These are phyloP conservation scores for Dryobota labecula DNA, from an alignment of 2,888 invertebrate species.

Conservation along the genomic window DNA sequence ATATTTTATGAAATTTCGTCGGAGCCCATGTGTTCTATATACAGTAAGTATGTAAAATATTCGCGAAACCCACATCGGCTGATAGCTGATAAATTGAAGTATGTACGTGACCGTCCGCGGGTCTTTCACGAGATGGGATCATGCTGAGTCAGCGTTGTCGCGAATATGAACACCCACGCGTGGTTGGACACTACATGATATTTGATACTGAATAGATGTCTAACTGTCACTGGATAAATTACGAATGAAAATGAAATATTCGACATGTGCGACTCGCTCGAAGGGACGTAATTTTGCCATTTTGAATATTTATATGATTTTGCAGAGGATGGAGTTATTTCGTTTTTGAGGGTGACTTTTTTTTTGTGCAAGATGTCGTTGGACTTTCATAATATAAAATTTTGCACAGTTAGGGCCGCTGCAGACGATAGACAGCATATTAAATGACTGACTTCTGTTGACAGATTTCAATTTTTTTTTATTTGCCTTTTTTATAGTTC, in stretches of 20 bases:
- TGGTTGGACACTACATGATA: conserved; percentile 61
- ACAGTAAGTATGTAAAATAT: conserved; percentile 51
- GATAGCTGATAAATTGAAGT: conserved; percentile 69
- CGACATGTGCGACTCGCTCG: conserved; percentile 48
- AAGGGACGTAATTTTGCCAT: conserved; percentile 26
- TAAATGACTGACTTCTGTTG: not conserved
- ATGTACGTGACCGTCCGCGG: conserved; percentile 65
- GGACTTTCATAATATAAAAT: conserved; percentile 13
- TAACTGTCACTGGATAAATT: conserved; percentile 48
- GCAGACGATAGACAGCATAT: not conserved
- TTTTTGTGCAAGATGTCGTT: conserved; percentile 29
- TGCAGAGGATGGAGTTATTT: conserved; percentile 12
- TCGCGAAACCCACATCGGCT: conserved; percentile 57
- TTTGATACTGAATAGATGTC: conserved; percentile 60
- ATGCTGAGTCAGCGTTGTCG: conserved; percentile 65
- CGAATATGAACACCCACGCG: conserved; percentile 58
- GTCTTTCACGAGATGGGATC: conserved; percentile 62
- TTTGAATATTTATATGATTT: conserved; percentile 42
- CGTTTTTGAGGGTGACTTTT: conserved; percentile 27
- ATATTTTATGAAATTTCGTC: conserved; percentile 52
- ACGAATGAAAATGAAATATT: conserved; percentile 47
- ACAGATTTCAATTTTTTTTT: not conserved
- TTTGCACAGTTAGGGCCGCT: not conserved
- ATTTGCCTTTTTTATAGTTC: not conserved
- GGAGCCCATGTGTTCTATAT: conserved; percentile 26